Evolutionary conservation across 2,888 invertebrate genomes (phyloP).

Genomic region (Apoda limacodes): DNA sequence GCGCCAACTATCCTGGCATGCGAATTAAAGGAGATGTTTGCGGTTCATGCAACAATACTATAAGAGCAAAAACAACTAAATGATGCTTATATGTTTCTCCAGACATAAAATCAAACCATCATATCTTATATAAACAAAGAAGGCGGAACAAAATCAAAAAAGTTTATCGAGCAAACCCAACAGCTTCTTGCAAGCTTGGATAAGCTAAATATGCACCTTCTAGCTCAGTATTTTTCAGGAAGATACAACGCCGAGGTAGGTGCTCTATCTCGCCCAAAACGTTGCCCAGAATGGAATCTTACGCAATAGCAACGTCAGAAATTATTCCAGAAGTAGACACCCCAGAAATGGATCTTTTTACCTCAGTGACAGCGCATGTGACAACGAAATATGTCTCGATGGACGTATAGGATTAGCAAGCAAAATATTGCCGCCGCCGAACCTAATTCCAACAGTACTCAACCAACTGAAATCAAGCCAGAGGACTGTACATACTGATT

Average conservation of each 20-base stretch:
- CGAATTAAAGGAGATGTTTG: constrained; percentile 11
- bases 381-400: no score
- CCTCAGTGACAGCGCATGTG: constrained; percentile 9
- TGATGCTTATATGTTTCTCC: constrained; percentile 11
- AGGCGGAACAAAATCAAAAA: constrained; percentile 18
- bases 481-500: constrained; percentile 9
- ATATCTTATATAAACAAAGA: constrained; percentile 16
- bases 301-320: constrained; percentile 3
- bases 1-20: constrained; percentile 16
- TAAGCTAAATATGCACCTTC: no score
- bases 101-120: constrained; percentile 12
- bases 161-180: background rate
- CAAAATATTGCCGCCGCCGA: constrained; percentile 13
- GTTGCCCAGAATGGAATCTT: constrained; percentile 22
- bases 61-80: constrained; percentile 4
- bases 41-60: constrained; percentile 9
- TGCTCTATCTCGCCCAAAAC: no score
- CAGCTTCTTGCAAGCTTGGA: background rate
- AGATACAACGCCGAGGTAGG: constrained; percentile 15
- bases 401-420: constrained; percentile 14
- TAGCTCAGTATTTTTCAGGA: constrained; percentile 17
- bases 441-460: constrained; percentile 10
- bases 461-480: constrained; percentile 13
- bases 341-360: constrained; percentile 17
- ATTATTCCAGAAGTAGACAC: constrained; percentile 18